Percentiles rank a stretch among this genome's conserved stretches.
phyloP scores from a whole-genome alignment of 2,888 invertebrate genomes.

The Drosophila anomalata region DNA sequence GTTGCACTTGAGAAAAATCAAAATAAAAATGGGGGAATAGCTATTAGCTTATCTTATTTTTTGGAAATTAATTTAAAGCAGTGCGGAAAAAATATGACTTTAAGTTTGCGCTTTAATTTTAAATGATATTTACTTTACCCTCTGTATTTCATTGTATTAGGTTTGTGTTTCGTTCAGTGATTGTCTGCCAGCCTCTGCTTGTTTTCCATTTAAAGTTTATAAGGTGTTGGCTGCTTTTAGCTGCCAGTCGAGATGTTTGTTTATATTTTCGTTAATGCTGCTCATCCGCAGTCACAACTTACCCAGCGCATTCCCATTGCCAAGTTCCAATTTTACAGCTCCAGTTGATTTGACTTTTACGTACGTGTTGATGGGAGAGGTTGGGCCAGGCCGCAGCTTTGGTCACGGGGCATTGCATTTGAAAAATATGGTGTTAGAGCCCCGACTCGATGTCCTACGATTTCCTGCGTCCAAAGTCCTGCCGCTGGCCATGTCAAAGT shows the following conservation, averaged over 20 bases:
- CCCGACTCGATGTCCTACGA: neutral
- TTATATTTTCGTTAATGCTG: slow-evolving; percentile 67
- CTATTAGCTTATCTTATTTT: too few species aligned
- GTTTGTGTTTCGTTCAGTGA: neutral
- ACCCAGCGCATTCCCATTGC: slow-evolving; percentile 14
- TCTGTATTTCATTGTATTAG: too few species aligned
- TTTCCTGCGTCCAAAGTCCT: slow-evolving; percentile 24
- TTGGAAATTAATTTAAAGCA: neutral
- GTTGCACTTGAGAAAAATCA: slow-evolving; percentile 9
- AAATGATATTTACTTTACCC: too few species aligned
- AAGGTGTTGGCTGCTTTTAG: slow-evolving; percentile 75
- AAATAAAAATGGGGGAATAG: neutral
- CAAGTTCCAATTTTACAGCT: slow-evolving; percentile 58
- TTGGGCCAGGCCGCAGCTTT: slow-evolving; percentile 48
- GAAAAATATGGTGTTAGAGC: slow-evolving; percentile 40
- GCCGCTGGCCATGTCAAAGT: slow-evolving; percentile 72
- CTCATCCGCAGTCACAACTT: slow-evolving; percentile 46
- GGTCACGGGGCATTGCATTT: slow-evolving; percentile 53
- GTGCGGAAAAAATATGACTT: too few species aligned
- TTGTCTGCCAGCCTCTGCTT: slow-evolving; percentile 16
- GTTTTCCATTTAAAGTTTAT: slow-evolving; percentile 70
- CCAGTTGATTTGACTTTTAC: slow-evolving; percentile 69
- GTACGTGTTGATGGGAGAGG: slow-evolving; percentile 62
- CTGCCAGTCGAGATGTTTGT: slow-evolving; percentile 65
- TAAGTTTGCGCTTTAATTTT: too few species aligned